Percentiles rank a stretch among this genome's conserved stretches.
phyloP scores from a whole-genome alignment of 92 coral and sea anemone genomes.

The Montipora capitata region DNA sequence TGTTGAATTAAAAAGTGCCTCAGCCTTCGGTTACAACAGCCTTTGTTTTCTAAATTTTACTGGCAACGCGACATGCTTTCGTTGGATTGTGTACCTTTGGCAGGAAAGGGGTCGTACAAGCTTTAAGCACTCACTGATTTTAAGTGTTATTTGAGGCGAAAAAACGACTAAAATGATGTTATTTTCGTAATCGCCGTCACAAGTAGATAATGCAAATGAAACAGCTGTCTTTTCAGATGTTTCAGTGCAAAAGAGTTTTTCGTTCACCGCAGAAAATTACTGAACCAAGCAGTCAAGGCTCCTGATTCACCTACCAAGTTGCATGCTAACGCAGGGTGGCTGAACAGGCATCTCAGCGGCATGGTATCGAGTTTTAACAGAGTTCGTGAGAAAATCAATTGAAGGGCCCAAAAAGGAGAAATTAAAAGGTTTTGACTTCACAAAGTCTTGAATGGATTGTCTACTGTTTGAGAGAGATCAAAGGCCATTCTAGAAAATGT shows the following conservation, averaged over 20 bases:
- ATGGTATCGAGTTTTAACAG: too few relatives aligned
- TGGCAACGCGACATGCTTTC: constrained; percentile 1
- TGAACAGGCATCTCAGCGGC: too few relatives aligned
- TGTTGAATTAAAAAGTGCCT: neutral
- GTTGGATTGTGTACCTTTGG: neutral
- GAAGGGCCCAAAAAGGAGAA: too few relatives aligned
- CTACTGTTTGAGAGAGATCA: too few relatives aligned
- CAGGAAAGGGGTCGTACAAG: constrained; percentile 1
- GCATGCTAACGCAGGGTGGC: too few relatives aligned
- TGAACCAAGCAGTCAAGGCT: too few relatives aligned
- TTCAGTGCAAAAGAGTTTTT: neutral
- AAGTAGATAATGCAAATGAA: neutral
- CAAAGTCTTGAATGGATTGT: too few relatives aligned
- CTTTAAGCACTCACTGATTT: constrained; percentile 25
- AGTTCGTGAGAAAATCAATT: too few relatives aligned
- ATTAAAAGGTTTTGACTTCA: too few relatives aligned
- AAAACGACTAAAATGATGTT: neutral
- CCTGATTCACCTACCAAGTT: too few relatives aligned
- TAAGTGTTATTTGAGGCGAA: constrained; percentile 5
- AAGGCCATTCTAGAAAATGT: too few relatives aligned
- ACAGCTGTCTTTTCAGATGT: constrained; percentile 1
- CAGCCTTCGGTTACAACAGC: neutral
- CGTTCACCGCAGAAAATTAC: too few relatives aligned
- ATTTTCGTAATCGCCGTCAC: neutral
- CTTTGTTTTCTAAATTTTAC: neutral